A percentile compares a stretch with the other conserved stretches of the same genome.
phyloP scores from a whole-genome alignment of 2,888 invertebrate species.

The Hylaea fasciaria region DNA sequence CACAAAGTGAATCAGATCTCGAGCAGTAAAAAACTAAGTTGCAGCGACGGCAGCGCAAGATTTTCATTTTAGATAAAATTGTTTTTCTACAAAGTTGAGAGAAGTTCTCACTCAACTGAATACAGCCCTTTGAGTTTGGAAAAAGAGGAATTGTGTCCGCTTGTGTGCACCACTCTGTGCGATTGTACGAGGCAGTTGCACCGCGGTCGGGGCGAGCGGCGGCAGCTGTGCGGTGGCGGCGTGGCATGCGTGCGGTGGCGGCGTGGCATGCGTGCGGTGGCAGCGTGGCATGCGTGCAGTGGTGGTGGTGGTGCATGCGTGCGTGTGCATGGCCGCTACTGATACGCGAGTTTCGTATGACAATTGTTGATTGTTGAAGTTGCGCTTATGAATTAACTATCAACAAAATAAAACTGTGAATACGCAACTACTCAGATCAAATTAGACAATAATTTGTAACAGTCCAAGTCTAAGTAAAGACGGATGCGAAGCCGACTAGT shows the following conservation, averaged over 20 bases:
- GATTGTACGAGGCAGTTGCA: slow-evolving; percentile 12
- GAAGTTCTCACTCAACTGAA: slow-evolving; percentile 40
- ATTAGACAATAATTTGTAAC: too few species aligned
- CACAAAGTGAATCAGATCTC: slow-evolving; percentile 39
- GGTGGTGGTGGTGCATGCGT: too few species aligned
- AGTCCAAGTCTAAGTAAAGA: too few species aligned
- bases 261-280: not conserved
- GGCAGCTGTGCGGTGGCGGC: not conserved
- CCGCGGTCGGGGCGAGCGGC: slow-evolving; percentile 2
- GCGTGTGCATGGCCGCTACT: too few species aligned
- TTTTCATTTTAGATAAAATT: slow-evolving; percentile 46
- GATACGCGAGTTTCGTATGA: too few species aligned
- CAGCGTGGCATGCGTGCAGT: not conserved
- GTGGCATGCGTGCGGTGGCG: not conserved
- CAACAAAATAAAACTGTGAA: too few species aligned
- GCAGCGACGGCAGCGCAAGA: slow-evolving; percentile 35
- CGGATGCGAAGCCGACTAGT: not conserved
- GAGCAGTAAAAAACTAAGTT: slow-evolving; percentile 40
- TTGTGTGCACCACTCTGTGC: slow-evolving; percentile 6
- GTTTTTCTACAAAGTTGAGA: slow-evolving; percentile 39
- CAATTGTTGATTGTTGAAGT: too few species aligned
- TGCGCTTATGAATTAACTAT: too few species aligned
- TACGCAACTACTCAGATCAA: not conserved
- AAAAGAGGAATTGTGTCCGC: slow-evolving; percentile 15
- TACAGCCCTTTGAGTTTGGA: slow-evolving; percentile 35